Evolutionary conservation across 2,888 invertebrate genomes (phyloP).

Genomic region (Apeira syringaria): DNA sequence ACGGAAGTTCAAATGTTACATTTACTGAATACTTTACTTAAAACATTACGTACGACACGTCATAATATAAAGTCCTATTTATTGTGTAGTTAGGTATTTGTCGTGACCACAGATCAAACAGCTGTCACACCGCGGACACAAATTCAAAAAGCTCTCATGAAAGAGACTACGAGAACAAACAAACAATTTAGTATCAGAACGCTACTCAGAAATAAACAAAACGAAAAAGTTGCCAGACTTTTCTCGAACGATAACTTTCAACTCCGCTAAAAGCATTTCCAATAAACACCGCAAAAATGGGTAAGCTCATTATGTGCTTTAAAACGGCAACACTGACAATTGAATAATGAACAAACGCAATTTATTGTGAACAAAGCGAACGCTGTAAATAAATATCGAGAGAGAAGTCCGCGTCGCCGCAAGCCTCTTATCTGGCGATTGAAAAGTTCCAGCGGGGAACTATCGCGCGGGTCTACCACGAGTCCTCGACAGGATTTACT

Average conservation of each 20-base stretch:
- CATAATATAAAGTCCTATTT: too few relatives aligned
- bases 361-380: constrained; percentile 57
- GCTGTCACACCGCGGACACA: background rate
- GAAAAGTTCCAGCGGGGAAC: constrained; percentile 67
- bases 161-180: background rate
- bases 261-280: constrained; percentile 11
- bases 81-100: too few relatives aligned
- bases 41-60: too few relatives aligned
- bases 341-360: constrained; percentile 65
- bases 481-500: constrained; percentile 37
- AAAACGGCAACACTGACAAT: constrained; percentile 49
- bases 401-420: constrained; percentile 53
- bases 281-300: constrained; percentile 39
- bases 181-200: constrained; percentile 2
- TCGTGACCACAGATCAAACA: too few relatives aligned
- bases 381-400: constrained; percentile 69
- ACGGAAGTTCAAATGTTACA: too few relatives aligned
- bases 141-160: background rate
- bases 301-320: constrained; percentile 45
- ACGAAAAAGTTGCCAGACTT: constrained; percentile 13
- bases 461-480: constrained; percentile 44
- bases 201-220: constrained; percentile 10
- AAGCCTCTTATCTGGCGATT: constrained; percentile 76
- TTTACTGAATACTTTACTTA: too few relatives aligned
- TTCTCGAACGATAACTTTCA: constrained; percentile 8